A percentile compares a stretch with the other conserved stretches of the same genome.
Conservation (phyloP, 2,888 invertebrate species). For the Dynastes hyllus region DNA sequence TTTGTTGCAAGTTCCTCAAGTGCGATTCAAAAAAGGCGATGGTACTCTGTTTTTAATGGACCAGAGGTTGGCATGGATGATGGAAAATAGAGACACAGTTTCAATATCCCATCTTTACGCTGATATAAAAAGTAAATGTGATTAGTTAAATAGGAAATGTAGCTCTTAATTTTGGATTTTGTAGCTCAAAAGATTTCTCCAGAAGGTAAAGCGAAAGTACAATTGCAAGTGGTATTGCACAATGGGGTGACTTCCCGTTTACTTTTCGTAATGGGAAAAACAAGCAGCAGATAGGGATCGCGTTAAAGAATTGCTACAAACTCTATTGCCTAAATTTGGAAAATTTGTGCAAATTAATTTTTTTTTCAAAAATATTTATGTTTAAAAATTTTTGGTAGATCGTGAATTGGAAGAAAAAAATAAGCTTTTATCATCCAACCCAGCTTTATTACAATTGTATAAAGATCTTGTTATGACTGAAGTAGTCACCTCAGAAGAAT, state of each 20-base stretch:
- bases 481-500: slow-evolving; percentile 97
- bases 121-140: slow-evolving; percentile 92
- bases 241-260: slow-evolving; percentile 96
- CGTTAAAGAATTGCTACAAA: slow-evolving; percentile 93
- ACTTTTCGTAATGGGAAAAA: too few relatives aligned
- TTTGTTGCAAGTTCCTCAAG: slow-evolving; percentile 91
- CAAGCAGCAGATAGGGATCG: slow-evolving; percentile 93
- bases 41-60: slow-evolving; percentile 97
- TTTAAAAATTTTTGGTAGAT: too few relatives aligned
- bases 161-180: slow-evolving; percentile 51
- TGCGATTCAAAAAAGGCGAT: slow-evolving; percentile 96
- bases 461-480: slow-evolving; percentile 97
- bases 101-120: slow-evolving; percentile 95
- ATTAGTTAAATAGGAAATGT: slow-evolving; percentile 41
- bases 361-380: not conserved
- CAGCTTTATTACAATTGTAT: slow-evolving; percentile 93
- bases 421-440: slow-evolving; percentile 91
- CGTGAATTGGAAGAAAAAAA: slow-evolving; percentile 71
- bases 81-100: slow-evolving; percentile 92
- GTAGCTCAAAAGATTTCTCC: slow-evolving; percentile 94
- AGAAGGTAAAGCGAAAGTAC: slow-evolving; percentile 97
- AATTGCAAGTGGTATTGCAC: slow-evolving; percentile 96
- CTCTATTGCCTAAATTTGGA: slow-evolving; percentile 92
- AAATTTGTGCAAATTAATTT: slow-evolving; percentile 76
- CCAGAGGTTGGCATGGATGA: slow-evolving; percentile 96